phyloP scores from a whole-genome alignment of 64 coral and sea anemone species.

The Trachythela sp. region DNA sequence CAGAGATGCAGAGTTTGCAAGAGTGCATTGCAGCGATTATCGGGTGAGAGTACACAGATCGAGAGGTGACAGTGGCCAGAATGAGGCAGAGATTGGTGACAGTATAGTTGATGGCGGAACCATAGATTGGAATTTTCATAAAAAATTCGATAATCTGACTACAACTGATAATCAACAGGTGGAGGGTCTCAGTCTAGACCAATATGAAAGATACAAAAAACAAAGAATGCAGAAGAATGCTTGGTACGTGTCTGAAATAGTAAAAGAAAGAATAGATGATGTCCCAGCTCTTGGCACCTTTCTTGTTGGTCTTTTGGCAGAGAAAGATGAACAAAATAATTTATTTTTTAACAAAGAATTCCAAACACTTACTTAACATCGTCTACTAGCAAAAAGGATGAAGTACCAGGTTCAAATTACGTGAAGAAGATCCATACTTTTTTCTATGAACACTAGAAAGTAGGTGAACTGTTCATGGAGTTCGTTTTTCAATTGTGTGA shows the following conservation, averaged over 20 bases:
- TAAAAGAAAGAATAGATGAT: slow-evolving; percentile 24
- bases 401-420: slow-evolving; percentile 5
- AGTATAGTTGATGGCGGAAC: slow-evolving; percentile 40
- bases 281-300: slow-evolving; percentile 19
- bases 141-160: slow-evolving; percentile 26
- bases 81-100: slow-evolving; percentile 42
- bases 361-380: too few species aligned
- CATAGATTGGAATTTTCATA: slow-evolving; percentile 44
- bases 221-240: slow-evolving; percentile 22
- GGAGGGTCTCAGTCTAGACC: background rate
- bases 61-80: background rate
- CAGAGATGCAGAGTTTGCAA: slow-evolving; percentile 33
- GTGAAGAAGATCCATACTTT: slow-evolving; percentile 14
- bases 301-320: background rate
- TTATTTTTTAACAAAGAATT: too few species aligned
- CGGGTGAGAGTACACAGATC: slow-evolving; percentile 43
- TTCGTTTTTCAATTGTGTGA: slow-evolving; percentile 10
- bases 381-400: background rate
- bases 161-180: background rate
- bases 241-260: slow-evolving; percentile 17
- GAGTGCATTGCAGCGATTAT: slow-evolving; percentile 28
- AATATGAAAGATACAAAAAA: slow-evolving; percentile 25
- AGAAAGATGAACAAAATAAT: background rate
- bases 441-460: slow-evolving; percentile 2
- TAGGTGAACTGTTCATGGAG: slow-evolving; percentile 28